Evolutionary conservation across 2,113 vertebrate genomes (phyloP).

Genomic region (Pygoscelis adeliae): DNA sequence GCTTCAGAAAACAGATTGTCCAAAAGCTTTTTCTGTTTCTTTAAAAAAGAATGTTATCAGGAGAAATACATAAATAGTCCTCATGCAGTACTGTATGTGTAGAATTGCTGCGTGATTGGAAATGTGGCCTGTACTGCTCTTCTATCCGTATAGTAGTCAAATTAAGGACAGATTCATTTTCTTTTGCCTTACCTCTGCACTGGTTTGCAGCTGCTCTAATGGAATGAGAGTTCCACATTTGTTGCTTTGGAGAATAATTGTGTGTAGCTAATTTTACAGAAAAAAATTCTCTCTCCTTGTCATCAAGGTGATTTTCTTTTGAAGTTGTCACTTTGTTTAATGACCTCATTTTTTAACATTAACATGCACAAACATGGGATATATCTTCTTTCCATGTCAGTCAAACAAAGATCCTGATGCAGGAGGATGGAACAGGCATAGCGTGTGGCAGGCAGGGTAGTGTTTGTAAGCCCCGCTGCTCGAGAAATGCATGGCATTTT

Average conservation of each 20-base stretch:
- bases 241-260: neutral
- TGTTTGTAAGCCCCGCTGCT: neutral
- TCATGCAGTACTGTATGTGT: neutral
- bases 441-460: fast-evolving
- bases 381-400: neutral
- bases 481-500: neutral
- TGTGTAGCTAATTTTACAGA: constrained; percentile 34
- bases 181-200: neutral
- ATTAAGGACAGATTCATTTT: neutral
- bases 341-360: constrained; percentile 12
- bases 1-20: neutral
- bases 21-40: neutral
- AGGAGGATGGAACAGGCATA: neutral
- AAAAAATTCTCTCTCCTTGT: neutral
- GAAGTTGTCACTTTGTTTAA: constrained; percentile 3
- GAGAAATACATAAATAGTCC: neutral
- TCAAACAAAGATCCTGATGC: neutral
- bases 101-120: neutral
- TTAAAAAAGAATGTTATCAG: neutral
- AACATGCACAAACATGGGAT: neutral
- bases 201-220: neutral
- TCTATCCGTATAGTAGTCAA: neutral
- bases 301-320: constrained; percentile 51
- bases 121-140: neutral
- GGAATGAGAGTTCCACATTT: neutral